Conservation (phyloP, 1,140 invertebrate species). For the Micrasema minimum region DNA sequence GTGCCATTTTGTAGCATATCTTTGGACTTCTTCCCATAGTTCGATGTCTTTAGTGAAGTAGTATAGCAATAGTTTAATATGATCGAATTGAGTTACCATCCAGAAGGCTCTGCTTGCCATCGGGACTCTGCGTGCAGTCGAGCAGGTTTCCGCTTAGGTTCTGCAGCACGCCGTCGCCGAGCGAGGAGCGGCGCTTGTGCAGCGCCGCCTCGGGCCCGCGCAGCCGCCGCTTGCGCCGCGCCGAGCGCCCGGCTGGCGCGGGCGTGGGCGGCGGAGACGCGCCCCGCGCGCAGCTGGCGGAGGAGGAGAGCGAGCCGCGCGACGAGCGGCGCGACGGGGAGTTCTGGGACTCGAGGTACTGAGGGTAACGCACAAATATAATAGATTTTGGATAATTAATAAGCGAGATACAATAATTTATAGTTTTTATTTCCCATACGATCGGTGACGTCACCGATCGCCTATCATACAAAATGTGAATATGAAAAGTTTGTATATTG, state of each 20-base stretch:
- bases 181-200: conserved; percentile 81
- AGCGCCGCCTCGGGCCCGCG: conserved; percentile 70
- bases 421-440: too few species aligned
- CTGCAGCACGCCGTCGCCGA: conserved; percentile 84
- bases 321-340: conserved; percentile 73
- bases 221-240: conserved; percentile 83
- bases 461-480: too few species aligned
- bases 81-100: too few species aligned
- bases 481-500: too few species aligned
- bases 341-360: conserved; percentile 71
- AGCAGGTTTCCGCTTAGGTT: conserved; percentile 88
- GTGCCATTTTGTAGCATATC: too few species aligned
- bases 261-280: conserved; percentile 43
- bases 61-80: too few species aligned
- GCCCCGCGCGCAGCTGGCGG: conserved; percentile 56
- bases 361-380: too few species aligned
- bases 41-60: too few species aligned
- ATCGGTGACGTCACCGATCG: too few species aligned
- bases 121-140: conserved; percentile 84
- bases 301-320: conserved; percentile 64
- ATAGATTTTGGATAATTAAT: too few species aligned
- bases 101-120: conserved; percentile 71
- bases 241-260: conserved; percentile 56
- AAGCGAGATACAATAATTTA: background rate
- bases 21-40: too few species aligned